These are phyloP conservation scores for Omphaloscelis lunosa DNA, from an alignment of 2,888 invertebrate species.

Conservation along the genomic window DNA sequence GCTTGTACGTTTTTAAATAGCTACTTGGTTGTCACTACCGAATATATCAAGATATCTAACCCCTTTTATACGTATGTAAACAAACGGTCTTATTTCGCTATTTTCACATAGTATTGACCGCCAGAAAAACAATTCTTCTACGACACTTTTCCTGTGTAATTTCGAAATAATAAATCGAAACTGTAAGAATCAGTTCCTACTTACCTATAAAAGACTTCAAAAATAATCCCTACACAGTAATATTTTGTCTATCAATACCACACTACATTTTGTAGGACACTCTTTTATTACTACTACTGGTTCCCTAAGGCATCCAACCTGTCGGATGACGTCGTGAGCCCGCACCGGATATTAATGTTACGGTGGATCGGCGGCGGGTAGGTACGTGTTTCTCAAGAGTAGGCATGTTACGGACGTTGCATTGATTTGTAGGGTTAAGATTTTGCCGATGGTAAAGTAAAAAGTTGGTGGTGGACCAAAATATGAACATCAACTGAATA, in stretches of 20 bases:
- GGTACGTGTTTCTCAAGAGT: conserved; percentile 2
- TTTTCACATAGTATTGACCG: not conserved
- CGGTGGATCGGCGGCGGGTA: not conserved
- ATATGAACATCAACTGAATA: too few relatives aligned
- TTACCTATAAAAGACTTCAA: not conserved
- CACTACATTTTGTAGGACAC: not conserved
- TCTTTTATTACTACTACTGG: not conserved
- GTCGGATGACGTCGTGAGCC: conserved; percentile 43
- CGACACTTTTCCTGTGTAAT: not conserved
- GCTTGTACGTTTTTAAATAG: not conserved
- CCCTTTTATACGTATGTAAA: not conserved
- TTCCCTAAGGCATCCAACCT: conserved; percentile 9
- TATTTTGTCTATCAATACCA: conserved; percentile 2
- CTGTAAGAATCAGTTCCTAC: not conserved
- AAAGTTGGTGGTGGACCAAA: too few relatives aligned
- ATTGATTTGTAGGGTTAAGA: conserved; percentile 3
- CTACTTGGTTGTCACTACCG: not conserved
- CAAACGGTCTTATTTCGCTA: not conserved
- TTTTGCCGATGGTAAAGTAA: not conserved
- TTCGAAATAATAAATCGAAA: too few relatives aligned
- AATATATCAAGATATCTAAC: not conserved
- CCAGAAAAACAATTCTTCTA: too few relatives aligned
- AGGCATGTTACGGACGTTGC: not conserved
- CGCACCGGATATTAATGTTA: conserved; percentile 59
- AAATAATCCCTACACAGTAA: not conserved